Base-by-base conservation (phyloP, 2,113 vertebrate genomes). In the Vombatus ursinus region DNA sequence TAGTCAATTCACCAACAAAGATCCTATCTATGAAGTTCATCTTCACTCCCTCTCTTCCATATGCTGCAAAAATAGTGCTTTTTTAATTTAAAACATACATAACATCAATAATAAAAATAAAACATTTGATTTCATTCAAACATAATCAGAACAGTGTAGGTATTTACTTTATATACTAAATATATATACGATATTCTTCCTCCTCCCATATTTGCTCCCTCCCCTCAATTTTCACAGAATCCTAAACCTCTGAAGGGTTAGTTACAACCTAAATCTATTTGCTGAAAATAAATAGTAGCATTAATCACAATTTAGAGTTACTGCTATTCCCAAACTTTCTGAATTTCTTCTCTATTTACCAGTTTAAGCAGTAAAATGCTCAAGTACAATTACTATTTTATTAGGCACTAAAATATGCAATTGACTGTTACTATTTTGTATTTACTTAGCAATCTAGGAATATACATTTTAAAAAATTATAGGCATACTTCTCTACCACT, bases 11-110 rank as follows among this genome's bases (percentile, higher is more conserved):
- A 98, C 99, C 99, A 93, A 99, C 99, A 99, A 99, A 99, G 98
- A 99, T 99, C 95, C 99, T 99, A 98, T 99, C 99, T 97, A 99
- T 99, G 98, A 99, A 99, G 98, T 99, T 99, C 99, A 99, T 99
- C 99, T 99, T 99, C 98, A 99, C 99, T 92, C 99, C 99, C 98
- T 99, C 99, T 99, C 99, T 99, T 97, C 99, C 99, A 96, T 99
- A 99, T 4, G 99, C 99, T 99, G 98, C 97, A 97, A 98, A 98
- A 98, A 98, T 95, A 98, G 98, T 97, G 96, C 94, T 98, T 98
- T 98, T 98, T 98, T 98, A 98, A 98, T 97, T 97, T 97, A 98
- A 97, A 94, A 98, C 57, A 98, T 57, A 97, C 96, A 96, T 97
- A 96, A 95, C 92, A 94, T 92, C 92, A 98, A 95, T 54, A 97